Base-by-base conservation (phyloP, 1,140 invertebrate species). In the Drosophila nebulosa region DNA sequence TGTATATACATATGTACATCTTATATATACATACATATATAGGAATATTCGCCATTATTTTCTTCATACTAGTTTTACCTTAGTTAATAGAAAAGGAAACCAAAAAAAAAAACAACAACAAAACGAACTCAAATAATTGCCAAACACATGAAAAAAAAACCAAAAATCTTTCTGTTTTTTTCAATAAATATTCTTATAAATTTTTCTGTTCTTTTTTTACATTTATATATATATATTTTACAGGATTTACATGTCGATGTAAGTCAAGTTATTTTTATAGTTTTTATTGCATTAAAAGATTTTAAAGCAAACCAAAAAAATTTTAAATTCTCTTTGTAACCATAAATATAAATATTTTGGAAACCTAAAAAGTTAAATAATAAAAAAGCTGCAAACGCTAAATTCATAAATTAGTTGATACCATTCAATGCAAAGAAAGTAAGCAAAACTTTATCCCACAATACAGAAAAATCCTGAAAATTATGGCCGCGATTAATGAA, bases 221-320 rank as follows among this genome's bases (percentile, higher is more conserved):
- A 24, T 52, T 52, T 79, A 66, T 81, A 84, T 80, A 74, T 64
- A 75, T 88, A 90, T 90, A 71, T 77, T 90, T 93, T 93, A 74
- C 93, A 93, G 93, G 93, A 92, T 91, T 93, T 93, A 92, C 92
- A 93, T 92, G 93, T 93, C 91, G 92, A 93, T 91, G 93, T 93
- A 93, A 93, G 93, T 92, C 89, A 89, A 90, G 72, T 76, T 85
- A 80, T 78, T 89, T 84, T 78, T 89, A 89, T 89, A 89, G 79
- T 80, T 89, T 69, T 65, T 69, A 68, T 69, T 67, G 65, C 60
- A 69, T 65, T 74, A 73, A 60, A 64, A 64, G 39, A 42, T 21
- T 42, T 42, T 10, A 46, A 42, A 36, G 35, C 35, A 39, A 61
- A 61, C 32, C 22, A 24, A 24, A n/a, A 51, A 26, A 50, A 26